Evolutionary conservation across 2,888 invertebrate species (phyloP), one percentile per base, ranked within the genome.

Genomic region (Cephus spinipes): DNA sequence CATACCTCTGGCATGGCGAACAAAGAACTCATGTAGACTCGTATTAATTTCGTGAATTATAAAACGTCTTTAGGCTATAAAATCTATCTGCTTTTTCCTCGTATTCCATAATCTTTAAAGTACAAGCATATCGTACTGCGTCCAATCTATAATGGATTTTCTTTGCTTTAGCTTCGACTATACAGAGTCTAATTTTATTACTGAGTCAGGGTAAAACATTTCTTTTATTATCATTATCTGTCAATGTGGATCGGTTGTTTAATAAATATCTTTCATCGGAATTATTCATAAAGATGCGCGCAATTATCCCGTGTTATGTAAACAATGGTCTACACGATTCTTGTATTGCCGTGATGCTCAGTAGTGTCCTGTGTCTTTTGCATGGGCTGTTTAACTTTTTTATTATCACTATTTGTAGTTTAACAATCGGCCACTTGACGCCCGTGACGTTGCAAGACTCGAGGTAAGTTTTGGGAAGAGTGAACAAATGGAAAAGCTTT

Each of bases 1-100:
- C 90, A 90, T 90, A 90, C 90, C 90, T 90, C 90, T 87, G 83
- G 86, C 88, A 89, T 84, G 88, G 86, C 84, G 83, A 86, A 84
- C 83, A 82, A 81, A 80, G 83, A 86, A 81, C 75, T 84, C 83
- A 85, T 84, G 85, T 85, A 85, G 85, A 88, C 55, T 55, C 55
- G 55, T 55, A 55, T 23, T 55, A 23, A 55, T 55, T 55, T 55
- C 55, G 23, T 9, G 23, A 23, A 55, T 55, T 23, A 2, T 23
- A 55, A 55, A 55, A 9, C 6, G 23, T 55, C 55, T 23, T 55
- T 9, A 23, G 23, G 9, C 9, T 55, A 23, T 55, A 23, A 23
- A 55, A 3, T 55, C 9, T 23, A 23, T 23, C 23, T 23, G 23
- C 23, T 23, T 55, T 23, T 55, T 23, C 9, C 15, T 55, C 9